Base-by-base conservation (phyloP, 2,113 vertebrate genomes). In the Thamnaconus septentrionalis region DNA sequence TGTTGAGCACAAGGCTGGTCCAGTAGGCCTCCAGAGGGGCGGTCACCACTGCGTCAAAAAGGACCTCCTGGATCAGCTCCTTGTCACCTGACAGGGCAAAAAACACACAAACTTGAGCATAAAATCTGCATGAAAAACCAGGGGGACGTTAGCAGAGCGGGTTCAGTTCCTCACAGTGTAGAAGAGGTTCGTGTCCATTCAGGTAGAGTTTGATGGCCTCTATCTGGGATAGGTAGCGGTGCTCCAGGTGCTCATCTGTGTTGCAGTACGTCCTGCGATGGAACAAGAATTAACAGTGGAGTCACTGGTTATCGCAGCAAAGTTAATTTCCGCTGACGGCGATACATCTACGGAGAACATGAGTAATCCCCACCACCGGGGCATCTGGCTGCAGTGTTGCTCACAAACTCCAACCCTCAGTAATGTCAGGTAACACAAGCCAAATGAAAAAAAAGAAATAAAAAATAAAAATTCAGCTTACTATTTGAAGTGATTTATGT, bases 21-120 rank as follows among this genome's bases (percentile, higher is more conserved):
- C 97, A 99, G 64, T 99, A 99, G 4, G 96, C 96, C 87, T 99
- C 96, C 47, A 98, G 85, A 6, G 97, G 97, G 44, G 97, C 97
- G 0, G 96, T 98, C 76, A 98, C 96, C 4, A 98, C 95, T 0
- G 96, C 96, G 77, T 99, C 97, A 83, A 98, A 99, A 41, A 99
- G 86, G 51, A 98, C 96, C 85, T 99, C 96, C 76, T 98, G 95
- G 77, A 98, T 91, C 78, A 99, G 75, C 86, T 97, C 96, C 83
- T 95, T 95, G 83, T 99, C 97, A 92, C 97, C 97, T 99, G 48
- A 44, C 7, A 83, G 78, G n/a, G 51, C 5, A 74, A 53, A 55
- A 53, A 6, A 61, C 9, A 18, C 4, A 18, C 5, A 5, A 1
- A 9, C 48, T 10, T 55, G 18, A 3, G 50, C 5, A 52, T 31